These are phyloP conservation scores for Drosophila niveifrons DNA, from an alignment of 2,888 invertebrate species.

Conservation along the genomic window DNA sequence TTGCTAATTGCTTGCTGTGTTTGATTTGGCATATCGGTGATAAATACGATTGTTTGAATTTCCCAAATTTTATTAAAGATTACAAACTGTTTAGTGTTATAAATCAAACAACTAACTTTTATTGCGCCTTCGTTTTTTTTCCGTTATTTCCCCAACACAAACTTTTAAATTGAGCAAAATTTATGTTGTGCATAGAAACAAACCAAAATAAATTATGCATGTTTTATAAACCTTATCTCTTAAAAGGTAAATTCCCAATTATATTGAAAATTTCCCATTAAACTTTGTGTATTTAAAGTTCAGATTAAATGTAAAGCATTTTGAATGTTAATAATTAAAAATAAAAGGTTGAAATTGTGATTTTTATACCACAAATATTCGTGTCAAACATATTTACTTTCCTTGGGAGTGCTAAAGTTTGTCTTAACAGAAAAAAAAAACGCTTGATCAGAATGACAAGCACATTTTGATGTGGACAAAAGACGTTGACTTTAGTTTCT, in stretches of 20 bases:
- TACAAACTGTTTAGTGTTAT: neutral
- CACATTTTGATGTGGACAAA: neutral
- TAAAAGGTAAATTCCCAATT: too few relatives aligned
- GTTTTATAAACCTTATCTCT: too few relatives aligned
- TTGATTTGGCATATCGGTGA: slow-evolving; percentile 52
- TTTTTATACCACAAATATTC: too few relatives aligned
- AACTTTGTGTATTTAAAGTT: too few relatives aligned
- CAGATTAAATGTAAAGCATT: too few relatives aligned
- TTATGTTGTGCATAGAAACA: too few relatives aligned
- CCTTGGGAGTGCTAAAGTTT: neutral
- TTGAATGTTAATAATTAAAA: too few relatives aligned
- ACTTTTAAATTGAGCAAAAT: too few relatives aligned
- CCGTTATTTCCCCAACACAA: too few relatives aligned
- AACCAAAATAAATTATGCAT: too few relatives aligned
- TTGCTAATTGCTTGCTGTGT: slow-evolving; percentile 49
- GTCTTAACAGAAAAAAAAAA: neutral
- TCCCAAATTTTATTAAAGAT: neutral
- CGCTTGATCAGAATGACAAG: slow-evolving; percentile 7
- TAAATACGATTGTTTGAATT: slow-evolving; percentile 21
- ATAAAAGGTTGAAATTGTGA: too few relatives aligned
- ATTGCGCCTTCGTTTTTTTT: neutral
- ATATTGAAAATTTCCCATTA: too few relatives aligned
- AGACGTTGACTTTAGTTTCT: neutral
- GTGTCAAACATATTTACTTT: neutral
- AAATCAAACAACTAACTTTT: neutral